Evolutionary conservation across 2,113 vertebrate species (phyloP).

Genomic region (Poicephalus gulielmi): DNA sequence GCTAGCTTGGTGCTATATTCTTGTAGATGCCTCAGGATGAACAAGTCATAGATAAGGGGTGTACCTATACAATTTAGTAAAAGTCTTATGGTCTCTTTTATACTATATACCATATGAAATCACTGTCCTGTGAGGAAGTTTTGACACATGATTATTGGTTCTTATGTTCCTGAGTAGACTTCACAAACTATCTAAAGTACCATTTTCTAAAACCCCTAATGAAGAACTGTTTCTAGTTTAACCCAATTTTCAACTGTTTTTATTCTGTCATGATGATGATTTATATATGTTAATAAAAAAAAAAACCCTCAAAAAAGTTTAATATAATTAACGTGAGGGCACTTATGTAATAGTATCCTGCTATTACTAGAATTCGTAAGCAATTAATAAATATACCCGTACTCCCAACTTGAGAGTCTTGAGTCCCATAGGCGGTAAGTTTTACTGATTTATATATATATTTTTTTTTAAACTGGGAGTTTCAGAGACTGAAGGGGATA

Average conservation of each 20-base stretch:
- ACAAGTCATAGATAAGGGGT: rapidly evolving
- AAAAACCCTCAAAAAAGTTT: not conserved
- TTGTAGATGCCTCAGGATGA: not conserved
- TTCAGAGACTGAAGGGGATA: not conserved
- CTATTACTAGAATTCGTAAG: not conserved
- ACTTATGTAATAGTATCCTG: not conserved
- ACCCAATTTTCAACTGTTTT: not conserved
- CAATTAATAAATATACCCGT: not conserved
- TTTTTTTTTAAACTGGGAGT: not conserved
- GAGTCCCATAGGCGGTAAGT: not conserved
- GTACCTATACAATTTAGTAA: not conserved
- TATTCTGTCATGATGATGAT: not conserved
- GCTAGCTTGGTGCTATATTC: not conserved
- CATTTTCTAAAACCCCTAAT: not conserved
- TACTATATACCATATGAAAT: not conserved
- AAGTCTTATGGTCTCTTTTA: not conserved
- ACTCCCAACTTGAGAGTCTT: not conserved
- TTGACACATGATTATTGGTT: not conserved
- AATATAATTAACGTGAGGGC: not conserved
- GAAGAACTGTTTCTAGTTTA: not conserved
- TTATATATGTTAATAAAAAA: not conserved
- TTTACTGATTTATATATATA: not conserved
- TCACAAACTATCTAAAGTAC: not conserved
- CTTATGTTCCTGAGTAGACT: not conserved
- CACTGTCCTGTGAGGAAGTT: not conserved